Base-by-base conservation (phyloP, 2,797 vertebrate species). In the Masticophis lateralis region DNA sequence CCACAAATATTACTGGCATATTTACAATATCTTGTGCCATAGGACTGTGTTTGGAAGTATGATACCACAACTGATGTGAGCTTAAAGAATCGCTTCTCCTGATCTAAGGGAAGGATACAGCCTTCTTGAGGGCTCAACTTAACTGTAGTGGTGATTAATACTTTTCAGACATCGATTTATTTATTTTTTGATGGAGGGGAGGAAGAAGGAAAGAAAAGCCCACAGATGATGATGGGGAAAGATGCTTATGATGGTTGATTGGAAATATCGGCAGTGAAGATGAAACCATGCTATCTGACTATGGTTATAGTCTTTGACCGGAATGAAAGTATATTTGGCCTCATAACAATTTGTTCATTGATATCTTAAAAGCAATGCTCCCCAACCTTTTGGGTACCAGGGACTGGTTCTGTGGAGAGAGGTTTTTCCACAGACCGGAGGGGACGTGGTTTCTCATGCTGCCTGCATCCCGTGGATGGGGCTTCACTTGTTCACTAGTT, bases 1-100 rank as follows among this genome's bases (percentile, higher is more conserved):
- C 95, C 95, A 97, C 95, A 96, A 97, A 95, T 95, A 96, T 96
- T 96, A 96, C 94, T 96, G 97, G 95, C 92, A 95, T 96, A 97
- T 97, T 97, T 97, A 97, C 97, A 97, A 74, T 92, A 95, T 87
- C 94, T 96, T 94, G 94, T 96, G 97, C 96, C 96, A 93, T 92
- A 94, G 93, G 93, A 96, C 94, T 92, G 95, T 95, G 93, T 96
- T 95, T 95, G 91, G 95, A 96, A 96, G 94, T 94, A 95, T 95
- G 94, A 94, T 93, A 74, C n/a, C 18, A 6, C 66, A 94, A 95
- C 95, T 96, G 94, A 94, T 95, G 96, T 95, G 95, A 95, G 93
- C 94, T 94, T 66, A 86, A 96, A 94, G 18, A 92, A 95, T 66
- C 90, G 88, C 83, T 94, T 94, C 57, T 94, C 95, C 94, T 90